Base-by-base conservation (phyloP, 1,140 invertebrate genomes). In the Sitodiplosis mosellana region DNA sequence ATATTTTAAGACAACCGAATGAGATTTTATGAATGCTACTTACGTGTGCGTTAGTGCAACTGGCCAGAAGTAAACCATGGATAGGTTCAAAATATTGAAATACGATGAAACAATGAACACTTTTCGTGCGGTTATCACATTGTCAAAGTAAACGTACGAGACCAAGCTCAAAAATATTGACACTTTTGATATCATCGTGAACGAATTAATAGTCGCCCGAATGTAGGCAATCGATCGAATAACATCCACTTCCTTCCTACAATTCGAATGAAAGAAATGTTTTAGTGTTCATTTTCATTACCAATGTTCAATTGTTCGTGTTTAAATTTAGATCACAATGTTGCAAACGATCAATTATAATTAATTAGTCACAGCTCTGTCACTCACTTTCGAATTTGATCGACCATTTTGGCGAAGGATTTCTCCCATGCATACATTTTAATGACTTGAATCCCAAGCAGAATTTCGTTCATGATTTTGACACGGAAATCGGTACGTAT, bases 381-480 rank as follows among this genome's bases (percentile, higher is more conserved):
- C 3, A 38, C 36, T 38, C 20, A 43, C 41, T 21, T 43, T 19
- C 41, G 18, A 20, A 43, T 21, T 43, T 43, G n/a, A 21, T 43
- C 41, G 11, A 43, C 41, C 41, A 43, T 43, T 21, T 12, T 19
- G 5, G 41, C 41, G 18, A 43, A 43, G 4, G 41, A 43, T 43
- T 43, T 43, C 14, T 43, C 41, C 41, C 41, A 43, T 7, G 41
- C 18, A 55, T 83, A 83, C 81, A 87, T 85, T 69, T 87, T 88
- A 54, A 88, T 86, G 5, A 87, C 73, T 55, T 76, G 73, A 46
- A 77, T 76, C 0, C 78, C 79, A 1, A 68, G 70, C 1, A 90
- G 76, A 37, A 90, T 82, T 59, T 90, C 86, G 56, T 83, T 87
- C 72, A 88, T 89, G 12, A 87, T 64, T 17, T 82, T 72, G 1